These are phyloP conservation scores for Lordiphosa clarofinis DNA, from an alignment of 1,140 invertebrate genomes.

Conservation along the genomic window DNA sequence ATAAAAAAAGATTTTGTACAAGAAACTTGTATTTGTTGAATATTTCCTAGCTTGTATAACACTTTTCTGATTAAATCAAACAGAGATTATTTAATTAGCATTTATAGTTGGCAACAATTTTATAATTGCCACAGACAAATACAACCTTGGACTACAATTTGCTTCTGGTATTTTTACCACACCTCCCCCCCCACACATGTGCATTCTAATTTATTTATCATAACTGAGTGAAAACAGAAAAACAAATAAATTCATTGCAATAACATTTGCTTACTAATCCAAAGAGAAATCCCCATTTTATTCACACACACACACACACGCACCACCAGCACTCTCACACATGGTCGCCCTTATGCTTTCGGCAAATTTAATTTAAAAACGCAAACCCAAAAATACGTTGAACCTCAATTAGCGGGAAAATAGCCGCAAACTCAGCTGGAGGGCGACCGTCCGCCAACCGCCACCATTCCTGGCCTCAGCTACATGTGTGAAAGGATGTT, in stretches of 20 bases:
- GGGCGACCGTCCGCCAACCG: constrained; percentile 7
- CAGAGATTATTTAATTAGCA: too few species aligned
- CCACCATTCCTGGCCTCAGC: neutral
- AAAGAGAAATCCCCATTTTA: neutral
- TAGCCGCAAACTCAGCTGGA: constrained; percentile 20
- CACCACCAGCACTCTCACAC: constrained; percentile 1
- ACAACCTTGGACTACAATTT: neutral
- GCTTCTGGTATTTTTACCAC: constrained; percentile 6
- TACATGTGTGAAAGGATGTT: constrained; percentile 26
- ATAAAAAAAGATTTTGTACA: too few species aligned
- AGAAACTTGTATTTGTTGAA: too few species aligned
- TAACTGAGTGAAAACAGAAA: constrained; percentile 28
- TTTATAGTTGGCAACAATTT: too few species aligned
- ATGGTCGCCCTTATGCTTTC: constrained; percentile 16
- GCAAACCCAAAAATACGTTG: constrained; percentile 40
- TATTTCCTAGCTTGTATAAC: too few species aligned
- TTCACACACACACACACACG: constrained; percentile 2
- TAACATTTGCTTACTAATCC: constrained; percentile 43
- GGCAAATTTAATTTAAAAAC: constrained; percentile 71
- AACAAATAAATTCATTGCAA: constrained; percentile 29
- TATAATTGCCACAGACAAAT: neutral
- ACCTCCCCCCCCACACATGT: constrained; percentile 16
- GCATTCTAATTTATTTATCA: constrained; percentile 57
- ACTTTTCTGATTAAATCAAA: too few species aligned
- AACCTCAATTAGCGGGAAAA: constrained; percentile 58